phyloP scores from a whole-genome alignment of 2,888 invertebrate species.

The Dolomedes plantarius region DNA sequence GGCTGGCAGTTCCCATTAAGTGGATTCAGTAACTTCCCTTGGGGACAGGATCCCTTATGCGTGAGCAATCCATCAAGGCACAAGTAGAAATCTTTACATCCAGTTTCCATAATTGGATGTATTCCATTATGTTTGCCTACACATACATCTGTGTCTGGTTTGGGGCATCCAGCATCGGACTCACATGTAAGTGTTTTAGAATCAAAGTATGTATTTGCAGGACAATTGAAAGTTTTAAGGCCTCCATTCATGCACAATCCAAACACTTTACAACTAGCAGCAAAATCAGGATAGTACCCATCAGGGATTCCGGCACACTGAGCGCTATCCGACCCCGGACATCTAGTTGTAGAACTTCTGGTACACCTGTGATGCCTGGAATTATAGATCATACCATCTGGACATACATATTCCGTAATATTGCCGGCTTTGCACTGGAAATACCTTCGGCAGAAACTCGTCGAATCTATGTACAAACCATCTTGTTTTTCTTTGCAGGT shows the following conservation, averaged over 20 bases:
- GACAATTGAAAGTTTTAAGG: conserved; percentile 66
- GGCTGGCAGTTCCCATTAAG: conserved; percentile 55
- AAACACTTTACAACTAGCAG: conserved; percentile 65
- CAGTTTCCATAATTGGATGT: conserved; percentile 52
- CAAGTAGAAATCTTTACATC: conserved; percentile 59
- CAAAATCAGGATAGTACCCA: conserved; percentile 72
- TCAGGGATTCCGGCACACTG: conserved; percentile 71
- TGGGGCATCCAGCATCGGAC: conserved; percentile 34
- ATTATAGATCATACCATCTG: conserved; percentile 70
- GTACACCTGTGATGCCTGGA: conserved; percentile 65
- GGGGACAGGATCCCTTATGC: conserved; percentile 64
- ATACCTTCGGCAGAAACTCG: conserved; percentile 69
- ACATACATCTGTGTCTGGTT: conserved; percentile 50
- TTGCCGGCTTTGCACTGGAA: conserved; percentile 67
- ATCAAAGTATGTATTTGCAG: conserved; percentile 59
- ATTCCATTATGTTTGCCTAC: conserved; percentile 62
- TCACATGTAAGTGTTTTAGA: conserved; percentile 62
- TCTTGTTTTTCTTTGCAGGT: conserved; percentile 70
- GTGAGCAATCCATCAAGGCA: conserved; percentile 59
- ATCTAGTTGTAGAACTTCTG: conserved; percentile 52
- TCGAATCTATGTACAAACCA: conserved; percentile 69
- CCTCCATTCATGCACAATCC: conserved; percentile 69
- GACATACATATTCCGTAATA: conserved; percentile 67
- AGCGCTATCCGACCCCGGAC: conserved; percentile 42
- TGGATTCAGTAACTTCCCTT: conserved; percentile 63